Base-by-base conservation (phyloP, 1,140 invertebrate genomes). In the Panagrolaimus sp. region DNA sequence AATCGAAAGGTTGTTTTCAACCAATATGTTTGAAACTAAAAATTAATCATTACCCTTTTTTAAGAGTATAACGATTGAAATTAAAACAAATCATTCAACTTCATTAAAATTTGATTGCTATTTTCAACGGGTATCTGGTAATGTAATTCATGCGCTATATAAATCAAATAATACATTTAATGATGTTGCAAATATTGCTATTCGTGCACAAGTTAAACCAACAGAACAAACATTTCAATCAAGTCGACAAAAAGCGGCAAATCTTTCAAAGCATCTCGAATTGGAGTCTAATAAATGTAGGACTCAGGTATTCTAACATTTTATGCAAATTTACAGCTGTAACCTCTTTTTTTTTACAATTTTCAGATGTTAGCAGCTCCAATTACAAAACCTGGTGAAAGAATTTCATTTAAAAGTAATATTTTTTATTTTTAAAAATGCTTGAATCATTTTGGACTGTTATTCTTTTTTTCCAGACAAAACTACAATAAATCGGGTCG, bases 141-240 rank as follows among this genome's bases (percentile, higher is more conserved):
- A 25, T 57, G 11, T 27, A 11, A 25, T 57, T 57, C 51, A 57
- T 25, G 51, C 51, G 20, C 51, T 57, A 5, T 11, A 16, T 20
- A 57, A 57, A 27, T 25, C 51, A 5, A 27, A 20, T 16, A 57
- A 57, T 57, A 20, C 51, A 16, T 57, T 20, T 16, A 16, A 57
- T 57, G 51, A 57, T 57, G 27, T 57, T 27, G 51, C 51, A 20
- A 20, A 57, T 57, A 57, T 57, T 57, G 9, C 51, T 5, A 57
- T 57, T 20, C 51, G 51, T 20, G 51, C 51, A 25, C 51, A 57
- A 16, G 51, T 57, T 20, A 57, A 16, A 20, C 51, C 51, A 13
- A 57, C 51, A 27, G 20, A 57, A 27, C 51, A 57, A 57, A 57
- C 51, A 25, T 57, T 57, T 11, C 20, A 11, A 57, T 20, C 27